phyloP scores from a whole-genome alignment of 2,113 vertebrate genomes.

The Merops nubicus region DNA sequence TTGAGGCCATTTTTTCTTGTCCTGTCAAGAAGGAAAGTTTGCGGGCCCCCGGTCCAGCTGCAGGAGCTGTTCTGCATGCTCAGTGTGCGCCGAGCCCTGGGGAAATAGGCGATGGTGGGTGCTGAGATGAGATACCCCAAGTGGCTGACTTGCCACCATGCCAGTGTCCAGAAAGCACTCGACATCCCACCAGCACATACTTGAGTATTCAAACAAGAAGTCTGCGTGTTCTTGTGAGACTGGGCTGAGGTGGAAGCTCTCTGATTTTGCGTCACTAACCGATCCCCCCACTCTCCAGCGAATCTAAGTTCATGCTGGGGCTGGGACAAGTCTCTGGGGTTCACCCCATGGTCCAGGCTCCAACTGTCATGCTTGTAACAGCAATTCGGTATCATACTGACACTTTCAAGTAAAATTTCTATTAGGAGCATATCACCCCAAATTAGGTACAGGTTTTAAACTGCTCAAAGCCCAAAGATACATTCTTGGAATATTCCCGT shows the following conservation, averaged over 20 bases:
- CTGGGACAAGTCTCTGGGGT: not conserved
- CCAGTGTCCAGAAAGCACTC: no score
- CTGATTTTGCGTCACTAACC: not conserved
- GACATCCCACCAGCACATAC: not conserved
- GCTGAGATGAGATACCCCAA: not conserved
- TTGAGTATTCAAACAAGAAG: not conserved
- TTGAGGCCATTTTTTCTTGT: not conserved
- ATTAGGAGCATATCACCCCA: not conserved
- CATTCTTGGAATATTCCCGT: fast-evolving
- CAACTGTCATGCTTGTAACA: no score
- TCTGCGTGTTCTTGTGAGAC: not conserved
- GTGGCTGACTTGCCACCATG: no score
- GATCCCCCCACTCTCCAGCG: not conserved
- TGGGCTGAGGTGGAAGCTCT: not conserved
- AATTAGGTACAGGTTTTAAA: not conserved
- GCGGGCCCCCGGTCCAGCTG: no score
- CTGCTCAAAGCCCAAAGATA: no score
- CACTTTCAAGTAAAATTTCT: not conserved
- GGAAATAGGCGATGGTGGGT: not conserved
- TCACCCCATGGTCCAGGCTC: not conserved
- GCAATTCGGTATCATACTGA: fast-evolving
- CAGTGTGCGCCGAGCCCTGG: no score
- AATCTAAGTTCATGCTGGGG: not conserved
- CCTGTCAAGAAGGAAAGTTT: not conserved
- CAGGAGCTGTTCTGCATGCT: no score